These are phyloP conservation scores for Loriculus beryllinus DNA, from an alignment of 2,797 vertebrate species.

Conservation along the genomic window DNA sequence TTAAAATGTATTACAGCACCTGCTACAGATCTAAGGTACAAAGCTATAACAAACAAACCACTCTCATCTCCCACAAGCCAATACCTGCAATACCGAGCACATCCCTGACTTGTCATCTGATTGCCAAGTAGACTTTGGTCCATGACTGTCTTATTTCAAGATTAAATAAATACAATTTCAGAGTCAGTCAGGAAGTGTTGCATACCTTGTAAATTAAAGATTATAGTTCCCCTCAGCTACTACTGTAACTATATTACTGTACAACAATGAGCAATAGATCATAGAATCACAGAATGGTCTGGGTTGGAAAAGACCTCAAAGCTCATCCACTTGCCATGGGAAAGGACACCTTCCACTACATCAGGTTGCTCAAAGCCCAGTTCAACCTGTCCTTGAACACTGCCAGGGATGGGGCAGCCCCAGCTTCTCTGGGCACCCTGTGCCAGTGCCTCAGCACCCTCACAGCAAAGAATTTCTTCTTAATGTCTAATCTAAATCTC, in stretches of 20 bases:
- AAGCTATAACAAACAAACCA: rapidly evolving
- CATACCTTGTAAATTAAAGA: background rate
- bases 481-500: background rate
- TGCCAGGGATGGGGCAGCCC: background rate
- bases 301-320: background rate
- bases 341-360: background rate
- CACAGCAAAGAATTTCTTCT: background rate
- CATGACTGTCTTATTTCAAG: background rate
- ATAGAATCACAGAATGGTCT: background rate
- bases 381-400: background rate
- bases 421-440: background rate
- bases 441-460: background rate
- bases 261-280: background rate
- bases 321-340: background rate
- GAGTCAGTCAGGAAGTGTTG: background rate
- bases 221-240: background rate
- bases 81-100: background rate
- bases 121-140: background rate
- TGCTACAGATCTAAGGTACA: background rate
- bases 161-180: background rate
- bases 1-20: background rate
- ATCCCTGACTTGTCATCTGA: background rate
- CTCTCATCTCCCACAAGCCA: background rate
- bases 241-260: background rate
- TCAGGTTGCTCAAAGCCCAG: background rate